Conservation (phyloP, 2,888 invertebrate genomes). For the Meiosimyza decipiens region DNA sequence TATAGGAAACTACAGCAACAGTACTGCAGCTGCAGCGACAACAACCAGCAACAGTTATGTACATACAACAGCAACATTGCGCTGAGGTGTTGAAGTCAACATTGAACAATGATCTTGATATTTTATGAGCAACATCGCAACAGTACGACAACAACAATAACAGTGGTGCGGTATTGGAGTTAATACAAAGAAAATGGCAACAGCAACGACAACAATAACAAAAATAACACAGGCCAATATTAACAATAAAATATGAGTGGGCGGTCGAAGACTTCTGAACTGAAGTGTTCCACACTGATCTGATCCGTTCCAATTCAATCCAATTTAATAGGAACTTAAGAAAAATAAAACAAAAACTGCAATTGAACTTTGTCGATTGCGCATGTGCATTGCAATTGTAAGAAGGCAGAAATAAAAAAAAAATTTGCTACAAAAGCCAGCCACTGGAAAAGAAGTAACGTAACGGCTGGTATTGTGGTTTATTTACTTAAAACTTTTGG, state of each 20-base stretch:
- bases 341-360: too few species aligned
- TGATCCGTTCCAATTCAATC: background rate
- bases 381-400: too few species aligned
- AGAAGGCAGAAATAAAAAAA: too few species aligned
- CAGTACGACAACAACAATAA: constrained; percentile 10
- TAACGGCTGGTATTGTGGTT: too few species aligned
- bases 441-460: too few species aligned
- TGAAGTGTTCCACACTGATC: background rate
- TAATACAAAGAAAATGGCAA: background rate
- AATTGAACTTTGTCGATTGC: too few species aligned
- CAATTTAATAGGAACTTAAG: too few species aligned
- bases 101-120: constrained; percentile 33
- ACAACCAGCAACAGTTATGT: too few species aligned
- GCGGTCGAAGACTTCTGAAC: constrained; percentile 29
- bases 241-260: constrained; percentile 25
- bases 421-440: too few species aligned
- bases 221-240: background rate
- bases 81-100: constrained; percentile 28
- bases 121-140: background rate
- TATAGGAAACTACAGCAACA: too few species aligned
- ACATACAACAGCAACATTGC: background rate
- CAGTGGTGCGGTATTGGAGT: background rate
- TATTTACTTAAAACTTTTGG: too few species aligned
- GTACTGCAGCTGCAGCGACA: too few species aligned
- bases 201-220: constrained; percentile 15